These are phyloP conservation scores for Micropoecilia bifurca DNA, from an alignment of 2,797 vertebrate genomes.

Conservation along the genomic window DNA sequence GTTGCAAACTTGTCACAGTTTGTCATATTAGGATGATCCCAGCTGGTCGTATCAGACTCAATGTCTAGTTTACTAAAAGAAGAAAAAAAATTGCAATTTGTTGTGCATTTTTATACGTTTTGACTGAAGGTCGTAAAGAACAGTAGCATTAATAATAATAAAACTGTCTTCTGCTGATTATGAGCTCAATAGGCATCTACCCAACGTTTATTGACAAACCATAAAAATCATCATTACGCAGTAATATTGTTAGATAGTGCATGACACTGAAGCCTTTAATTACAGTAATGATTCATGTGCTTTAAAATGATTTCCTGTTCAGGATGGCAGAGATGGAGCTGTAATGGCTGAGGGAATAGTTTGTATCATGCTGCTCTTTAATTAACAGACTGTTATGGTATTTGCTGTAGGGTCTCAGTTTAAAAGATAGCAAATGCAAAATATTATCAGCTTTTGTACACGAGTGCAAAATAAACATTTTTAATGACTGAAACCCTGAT, in stretches of 20 bases:
- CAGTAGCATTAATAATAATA: conserved; percentile 5
- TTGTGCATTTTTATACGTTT: background rate
- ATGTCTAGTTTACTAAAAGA: conserved; percentile 71
- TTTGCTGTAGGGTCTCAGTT: conserved; percentile 40
- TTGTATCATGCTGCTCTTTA: conserved; percentile 17
- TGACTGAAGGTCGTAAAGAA: background rate
- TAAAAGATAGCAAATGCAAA: conserved; percentile 30
- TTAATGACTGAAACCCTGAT: background rate
- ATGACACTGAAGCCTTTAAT: conserved; percentile 32
- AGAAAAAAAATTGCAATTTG: conserved; percentile 15
- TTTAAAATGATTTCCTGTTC: conserved; percentile 58
- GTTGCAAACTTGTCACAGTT: conserved; percentile 58
- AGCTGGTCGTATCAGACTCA: conserved; percentile 67
- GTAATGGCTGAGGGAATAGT: conserved; percentile 21
- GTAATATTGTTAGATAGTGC: background rate
- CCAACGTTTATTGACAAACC: conserved; percentile 19
- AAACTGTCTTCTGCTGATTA: conserved; percentile 11
- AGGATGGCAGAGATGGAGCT: conserved; percentile 27
- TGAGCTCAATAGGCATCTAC: conserved; percentile 26
- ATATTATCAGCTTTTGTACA: background rate
- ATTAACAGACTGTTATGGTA: conserved; percentile 27
- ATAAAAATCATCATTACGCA: conserved; percentile 40
- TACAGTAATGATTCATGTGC: conserved; percentile 52
- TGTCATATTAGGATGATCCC: conserved; percentile 72
- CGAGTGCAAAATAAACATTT: background rate